phyloP scores from a whole-genome alignment of 2,888 invertebrate genomes.

The Oscheius sp. region DNA sequence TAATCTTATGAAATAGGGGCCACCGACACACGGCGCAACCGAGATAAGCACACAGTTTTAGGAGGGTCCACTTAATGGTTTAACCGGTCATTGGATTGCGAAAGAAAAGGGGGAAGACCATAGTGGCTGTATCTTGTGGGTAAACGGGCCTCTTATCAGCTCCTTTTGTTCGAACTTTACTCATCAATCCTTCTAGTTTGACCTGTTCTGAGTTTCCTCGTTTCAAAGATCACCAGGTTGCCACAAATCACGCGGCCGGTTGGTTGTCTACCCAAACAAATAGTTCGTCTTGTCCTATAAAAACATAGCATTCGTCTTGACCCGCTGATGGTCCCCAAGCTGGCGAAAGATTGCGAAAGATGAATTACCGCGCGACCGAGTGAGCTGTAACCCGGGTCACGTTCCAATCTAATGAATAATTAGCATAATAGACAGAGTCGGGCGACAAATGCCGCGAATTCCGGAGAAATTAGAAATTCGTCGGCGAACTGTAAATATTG shows the following conservation, averaged over 20 bases:
- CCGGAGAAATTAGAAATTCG: background rate
- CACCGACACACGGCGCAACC: background rate
- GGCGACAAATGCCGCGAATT: background rate
- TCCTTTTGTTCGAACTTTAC: too few species aligned
- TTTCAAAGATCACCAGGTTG: too few species aligned
- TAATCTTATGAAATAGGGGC: slow-evolving; percentile 19
- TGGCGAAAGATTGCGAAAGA: slow-evolving; percentile 16
- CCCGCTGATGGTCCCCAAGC: background rate
- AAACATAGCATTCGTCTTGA: too few species aligned
- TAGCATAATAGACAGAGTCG: background rate
- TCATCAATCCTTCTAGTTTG: too few species aligned
- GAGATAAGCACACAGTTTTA: slow-evolving; percentile 9
- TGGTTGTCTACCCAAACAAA: background rate
- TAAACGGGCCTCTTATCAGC: too few species aligned
- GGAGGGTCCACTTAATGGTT: too few species aligned
- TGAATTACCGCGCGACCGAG: background rate
- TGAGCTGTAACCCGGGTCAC: background rate
- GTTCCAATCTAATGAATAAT: background rate
- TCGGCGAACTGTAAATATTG: background rate
- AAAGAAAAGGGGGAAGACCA: too few species aligned
- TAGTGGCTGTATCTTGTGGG: too few species aligned
- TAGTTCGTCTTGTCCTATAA: too few species aligned
- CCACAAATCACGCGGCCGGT: too few species aligned
- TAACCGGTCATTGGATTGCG: too few species aligned
- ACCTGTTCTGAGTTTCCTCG: too few species aligned